Evolutionary conservation across 2,888 invertebrate species (phyloP).

Genomic region (Agrotis exclamationis): DNA sequence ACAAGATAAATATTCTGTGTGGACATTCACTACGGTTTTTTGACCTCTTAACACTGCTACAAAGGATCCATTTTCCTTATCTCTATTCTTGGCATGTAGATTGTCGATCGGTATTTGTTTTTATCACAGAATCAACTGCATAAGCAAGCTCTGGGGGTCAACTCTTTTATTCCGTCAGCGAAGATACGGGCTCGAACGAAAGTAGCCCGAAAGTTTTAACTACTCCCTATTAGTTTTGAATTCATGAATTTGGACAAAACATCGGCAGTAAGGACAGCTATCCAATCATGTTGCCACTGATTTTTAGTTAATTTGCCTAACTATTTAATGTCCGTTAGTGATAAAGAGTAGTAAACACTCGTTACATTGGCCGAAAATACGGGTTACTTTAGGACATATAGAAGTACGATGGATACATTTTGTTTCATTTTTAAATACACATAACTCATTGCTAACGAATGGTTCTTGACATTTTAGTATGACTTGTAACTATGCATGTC

Average conservation of each 20-base stretch:
- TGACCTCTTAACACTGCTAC: conserved; percentile 25
- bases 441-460: not conserved
- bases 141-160: no score
- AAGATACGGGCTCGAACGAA: no score
- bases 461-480: conserved; percentile 14
- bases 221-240: no score
- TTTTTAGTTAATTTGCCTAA: no score
- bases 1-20: conserved; percentile 17
- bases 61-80: conserved; percentile 41
- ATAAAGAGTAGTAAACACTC: no score
- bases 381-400: not conserved
- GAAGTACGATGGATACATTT: not conserved
- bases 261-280: no score
- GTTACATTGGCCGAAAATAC: no score
- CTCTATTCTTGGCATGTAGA: conserved; percentile 20
- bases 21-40: conserved; percentile 30
- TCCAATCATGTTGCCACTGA: no score
- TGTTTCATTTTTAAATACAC: conserved; percentile 9
- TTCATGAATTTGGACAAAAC: no score
- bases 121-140: conserved; percentile 7
- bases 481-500: not conserved
- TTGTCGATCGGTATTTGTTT: conserved; percentile 35
- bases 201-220: no score
- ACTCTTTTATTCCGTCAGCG: no score
- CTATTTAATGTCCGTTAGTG: no score